These are phyloP conservation scores for Pygocentrus nattereri DNA, from an alignment of 2,797 vertebrate species.

Conservation along the genomic window DNA sequence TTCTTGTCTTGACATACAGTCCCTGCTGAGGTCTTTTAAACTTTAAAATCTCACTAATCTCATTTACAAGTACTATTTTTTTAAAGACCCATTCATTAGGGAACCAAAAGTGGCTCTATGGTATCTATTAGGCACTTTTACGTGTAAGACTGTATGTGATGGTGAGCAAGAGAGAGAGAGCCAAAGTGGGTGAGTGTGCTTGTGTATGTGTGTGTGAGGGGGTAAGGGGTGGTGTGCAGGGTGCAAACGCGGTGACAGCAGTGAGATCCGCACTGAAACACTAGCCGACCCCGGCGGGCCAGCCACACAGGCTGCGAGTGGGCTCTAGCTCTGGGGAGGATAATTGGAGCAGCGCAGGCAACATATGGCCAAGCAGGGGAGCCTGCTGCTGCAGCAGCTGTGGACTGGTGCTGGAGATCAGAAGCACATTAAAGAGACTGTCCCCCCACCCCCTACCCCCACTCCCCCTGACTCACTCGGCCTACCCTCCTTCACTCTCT, in stretches of 20 bases:
- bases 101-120: neutral
- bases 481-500: conserved; percentile 27
- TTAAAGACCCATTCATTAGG: neutral
- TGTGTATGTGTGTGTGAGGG: conserved; percentile 38
- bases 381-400: conserved; percentile 95
- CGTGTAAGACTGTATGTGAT: neutral
- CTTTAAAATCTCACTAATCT: no score
- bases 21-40: no score
- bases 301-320: conserved; percentile 76
- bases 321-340: conserved; percentile 77
- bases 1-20: no score
- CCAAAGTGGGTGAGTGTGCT: conserved; percentile 29
- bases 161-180: neutral
- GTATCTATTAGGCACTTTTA: neutral
- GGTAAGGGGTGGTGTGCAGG: conserved; percentile 32
- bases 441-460: conserved; percentile 41
- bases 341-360: conserved; percentile 88
- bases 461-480: conserved; percentile 36
- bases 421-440: conserved; percentile 79
- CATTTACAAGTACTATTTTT: neutral
- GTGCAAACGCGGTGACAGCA: conserved; percentile 74
- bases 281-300: conserved; percentile 74
- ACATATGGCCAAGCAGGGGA: conserved; percentile 90
- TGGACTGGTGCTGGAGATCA: conserved; percentile 87
- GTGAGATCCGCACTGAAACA: conserved; percentile 80